These are phyloP conservation scores for Spisula solida DNA, from an alignment of 2,888 invertebrate genomes.

Conservation along the genomic window DNA sequence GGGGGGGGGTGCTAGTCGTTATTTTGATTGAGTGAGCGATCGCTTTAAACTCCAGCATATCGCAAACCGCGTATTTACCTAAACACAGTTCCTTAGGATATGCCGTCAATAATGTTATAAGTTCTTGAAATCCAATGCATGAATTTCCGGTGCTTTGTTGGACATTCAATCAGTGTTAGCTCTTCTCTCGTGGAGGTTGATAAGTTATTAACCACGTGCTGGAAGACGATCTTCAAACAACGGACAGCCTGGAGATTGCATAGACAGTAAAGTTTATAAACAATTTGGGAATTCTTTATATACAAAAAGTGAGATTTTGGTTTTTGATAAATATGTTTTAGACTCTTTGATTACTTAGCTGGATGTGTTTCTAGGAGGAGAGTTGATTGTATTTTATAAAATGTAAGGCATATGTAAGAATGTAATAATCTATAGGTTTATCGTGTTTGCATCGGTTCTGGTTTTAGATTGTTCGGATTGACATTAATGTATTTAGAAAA, in stretches of 20 bases:
- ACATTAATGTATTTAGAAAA: background rate
- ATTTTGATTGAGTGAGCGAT: background rate
- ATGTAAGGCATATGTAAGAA: background rate
- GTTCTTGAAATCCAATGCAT: slow-evolving; percentile 5
- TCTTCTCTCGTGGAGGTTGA: background rate
- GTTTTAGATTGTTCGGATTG: background rate
- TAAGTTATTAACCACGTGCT: background rate
- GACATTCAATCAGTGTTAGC: background rate
- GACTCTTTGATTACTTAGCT: background rate
- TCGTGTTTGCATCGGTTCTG: background rate
- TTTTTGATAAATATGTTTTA: background rate
- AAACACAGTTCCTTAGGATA: background rate
- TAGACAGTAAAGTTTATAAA: background rate
- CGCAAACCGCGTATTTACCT: background rate
- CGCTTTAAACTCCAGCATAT: background rate
- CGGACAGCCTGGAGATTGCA: background rate
- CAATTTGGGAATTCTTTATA: background rate
- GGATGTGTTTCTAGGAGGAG: background rate
- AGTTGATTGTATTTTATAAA: background rate
- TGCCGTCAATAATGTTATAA: background rate
- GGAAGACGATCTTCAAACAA: background rate
- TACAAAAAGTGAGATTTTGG: slow-evolving; percentile 17
- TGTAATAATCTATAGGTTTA: background rate
- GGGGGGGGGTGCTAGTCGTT: no score
- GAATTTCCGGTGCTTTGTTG: background rate